phyloP scores from a whole-genome alignment of 2,888 invertebrate species.

The Meta bourneti region DNA sequence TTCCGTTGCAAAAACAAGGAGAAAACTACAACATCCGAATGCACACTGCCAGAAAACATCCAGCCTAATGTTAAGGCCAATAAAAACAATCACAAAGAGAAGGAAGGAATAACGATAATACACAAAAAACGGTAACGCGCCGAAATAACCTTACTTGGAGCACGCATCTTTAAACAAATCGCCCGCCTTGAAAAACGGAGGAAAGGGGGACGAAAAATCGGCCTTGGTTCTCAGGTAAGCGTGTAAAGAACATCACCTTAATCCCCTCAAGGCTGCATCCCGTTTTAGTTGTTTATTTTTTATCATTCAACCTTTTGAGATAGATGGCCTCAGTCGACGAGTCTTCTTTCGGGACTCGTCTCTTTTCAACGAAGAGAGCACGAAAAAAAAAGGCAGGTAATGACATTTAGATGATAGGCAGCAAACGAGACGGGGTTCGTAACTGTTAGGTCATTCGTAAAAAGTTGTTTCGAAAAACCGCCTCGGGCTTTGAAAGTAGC shows the following conservation, averaged over 20 bases:
- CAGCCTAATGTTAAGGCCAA: background rate
- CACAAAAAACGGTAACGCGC: conserved; percentile 44
- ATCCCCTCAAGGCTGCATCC: conserved; percentile 51
- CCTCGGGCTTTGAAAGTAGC: no score
- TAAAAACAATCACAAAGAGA: background rate
- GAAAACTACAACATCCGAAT: background rate
- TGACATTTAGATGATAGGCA: conserved; percentile 33
- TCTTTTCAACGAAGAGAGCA: background rate
- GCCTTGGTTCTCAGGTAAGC: conserved; percentile 60
- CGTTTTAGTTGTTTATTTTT: background rate
- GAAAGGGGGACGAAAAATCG: conserved; percentile 10
- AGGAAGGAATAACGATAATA: background rate
- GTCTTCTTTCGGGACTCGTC: no score
- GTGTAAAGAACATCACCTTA: conserved; percentile 49
- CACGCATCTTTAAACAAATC: conserved; percentile 35
- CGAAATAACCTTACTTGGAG: conserved; percentile 1
- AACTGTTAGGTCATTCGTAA: conserved; percentile 29
- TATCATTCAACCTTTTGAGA: background rate
- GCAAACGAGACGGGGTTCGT: conserved; percentile 25
- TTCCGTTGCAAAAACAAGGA: background rate
- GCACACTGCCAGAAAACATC: background rate
- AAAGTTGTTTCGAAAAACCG: background rate
- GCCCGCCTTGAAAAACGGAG: conserved; percentile 35
- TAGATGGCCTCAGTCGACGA: no score
- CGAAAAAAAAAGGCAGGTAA: conserved; percentile 34